Conservation (phyloP, 1,140 invertebrate genomes). For the Babylonia areolata region DNA sequence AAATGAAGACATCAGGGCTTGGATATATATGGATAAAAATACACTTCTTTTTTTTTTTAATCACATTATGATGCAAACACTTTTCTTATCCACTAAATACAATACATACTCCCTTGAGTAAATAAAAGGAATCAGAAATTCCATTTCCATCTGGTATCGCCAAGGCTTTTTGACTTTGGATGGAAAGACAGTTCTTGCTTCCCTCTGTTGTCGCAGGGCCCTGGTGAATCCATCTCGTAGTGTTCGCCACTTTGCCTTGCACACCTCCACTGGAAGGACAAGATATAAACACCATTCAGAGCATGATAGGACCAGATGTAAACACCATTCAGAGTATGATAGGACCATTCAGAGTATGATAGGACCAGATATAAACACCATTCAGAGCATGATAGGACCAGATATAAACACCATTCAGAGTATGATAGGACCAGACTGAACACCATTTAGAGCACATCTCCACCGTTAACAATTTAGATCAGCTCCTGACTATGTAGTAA, state of each 20-base stretch:
- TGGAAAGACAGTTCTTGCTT: not conserved
- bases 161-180: conserved; percentile 26
- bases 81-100: too few species aligned
- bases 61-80: too few species aligned
- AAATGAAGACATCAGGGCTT: too few species aligned
- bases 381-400: not conserved
- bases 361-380: not conserved
- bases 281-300: not conserved
- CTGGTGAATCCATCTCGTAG: conserved; percentile 27
- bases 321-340: not conserved
- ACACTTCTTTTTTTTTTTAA: too few species aligned
- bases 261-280: not conserved
- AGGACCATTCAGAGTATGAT: not conserved
- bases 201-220: conserved; percentile 21
- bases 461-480: not conserved
- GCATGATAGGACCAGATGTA: not conserved
- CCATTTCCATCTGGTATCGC: conserved; percentile 31
- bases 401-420: not conserved
- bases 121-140: conserved; percentile 29
- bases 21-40: too few species aligned
- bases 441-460: not conserved
- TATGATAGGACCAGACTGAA: not conserved
- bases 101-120: conserved; percentile 22
- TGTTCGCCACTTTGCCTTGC: conserved; percentile 32
- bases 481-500: too few species aligned